phyloP scores from a whole-genome alignment of 2,888 invertebrate genomes.

The Agrilus biguttatus region DNA sequence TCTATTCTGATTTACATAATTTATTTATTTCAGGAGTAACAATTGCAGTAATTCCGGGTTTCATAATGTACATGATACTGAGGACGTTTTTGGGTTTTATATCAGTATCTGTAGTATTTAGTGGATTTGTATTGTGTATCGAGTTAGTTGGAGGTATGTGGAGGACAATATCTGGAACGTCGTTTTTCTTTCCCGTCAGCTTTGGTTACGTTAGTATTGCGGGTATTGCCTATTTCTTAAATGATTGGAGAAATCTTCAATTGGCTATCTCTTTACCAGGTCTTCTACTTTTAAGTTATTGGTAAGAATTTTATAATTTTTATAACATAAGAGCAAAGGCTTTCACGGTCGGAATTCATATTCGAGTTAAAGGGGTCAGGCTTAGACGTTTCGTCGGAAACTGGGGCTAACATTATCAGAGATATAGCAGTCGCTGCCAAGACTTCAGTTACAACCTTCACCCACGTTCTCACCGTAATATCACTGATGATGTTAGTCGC shows the following conservation, averaged over 20 bases:
- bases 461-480: too few species aligned
- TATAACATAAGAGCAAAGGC: too few species aligned
- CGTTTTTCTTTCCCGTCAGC: slow-evolving; percentile 66
- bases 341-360: too few species aligned
- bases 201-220: slow-evolving; percentile 61
- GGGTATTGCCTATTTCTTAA: slow-evolving; percentile 51
- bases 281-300: slow-evolving; percentile 47
- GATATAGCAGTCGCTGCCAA: too few species aligned
- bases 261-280: slow-evolving; percentile 60
- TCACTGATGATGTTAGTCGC: too few species aligned
- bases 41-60: slow-evolving; percentile 57
- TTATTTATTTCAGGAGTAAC: slow-evolving; percentile 24
- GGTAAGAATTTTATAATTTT: slow-evolving; percentile 34
- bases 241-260: slow-evolving; percentile 60
- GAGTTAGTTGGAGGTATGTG: slow-evolving; percentile 67
- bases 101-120: slow-evolving; percentile 69
- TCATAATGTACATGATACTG: slow-evolving; percentile 53
- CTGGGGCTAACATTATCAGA: too few species aligned
- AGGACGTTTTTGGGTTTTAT: slow-evolving; percentile 59
- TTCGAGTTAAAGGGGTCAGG: too few species aligned
- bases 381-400: too few species aligned
- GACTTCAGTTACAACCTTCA: too few species aligned
- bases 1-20: background rate
- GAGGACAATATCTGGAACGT: slow-evolving; percentile 67
- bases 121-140: slow-evolving; percentile 64